phyloP scores from a whole-genome alignment of 2,113 vertebrate genomes.

The Uropsilus gracilis region DNA sequence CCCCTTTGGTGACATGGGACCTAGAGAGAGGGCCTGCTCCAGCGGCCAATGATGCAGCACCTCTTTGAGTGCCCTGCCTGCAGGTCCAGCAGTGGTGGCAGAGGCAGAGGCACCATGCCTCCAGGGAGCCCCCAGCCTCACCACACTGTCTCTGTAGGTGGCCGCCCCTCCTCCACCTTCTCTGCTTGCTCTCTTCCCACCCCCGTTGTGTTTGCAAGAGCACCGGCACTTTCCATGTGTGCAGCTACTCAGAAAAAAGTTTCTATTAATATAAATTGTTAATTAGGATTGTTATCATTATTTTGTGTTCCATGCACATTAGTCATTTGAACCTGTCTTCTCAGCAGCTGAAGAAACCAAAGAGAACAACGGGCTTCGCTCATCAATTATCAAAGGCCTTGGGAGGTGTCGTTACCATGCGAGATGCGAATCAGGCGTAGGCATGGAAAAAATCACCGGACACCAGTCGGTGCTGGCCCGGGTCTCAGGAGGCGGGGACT shows the following conservation, averaged over 20 bases:
- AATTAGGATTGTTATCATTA: not conserved
- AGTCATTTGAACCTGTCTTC: constrained; percentile 43
- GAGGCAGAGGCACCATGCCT: too few relatives aligned
- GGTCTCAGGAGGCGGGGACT: too few relatives aligned
- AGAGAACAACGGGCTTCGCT: not conserved
- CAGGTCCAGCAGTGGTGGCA: too few relatives aligned
- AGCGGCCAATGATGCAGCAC: too few relatives aligned
- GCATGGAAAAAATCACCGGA: not conserved
- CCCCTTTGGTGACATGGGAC: too few relatives aligned
- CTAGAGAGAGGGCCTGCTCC: too few relatives aligned
- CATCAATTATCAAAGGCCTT: not conserved
- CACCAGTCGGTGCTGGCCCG: not conserved
- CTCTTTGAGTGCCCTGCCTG: too few relatives aligned
- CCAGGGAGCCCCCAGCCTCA: too few relatives aligned
- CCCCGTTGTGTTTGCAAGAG: not conserved
- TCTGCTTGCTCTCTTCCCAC: fast-evolving
- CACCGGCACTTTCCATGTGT: not conserved
- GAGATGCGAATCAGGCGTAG: not conserved
- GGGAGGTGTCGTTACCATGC: not conserved
- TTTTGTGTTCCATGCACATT: constrained; percentile 1
- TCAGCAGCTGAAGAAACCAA: not conserved
- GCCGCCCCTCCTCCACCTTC: too few relatives aligned
- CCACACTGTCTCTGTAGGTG: too few relatives aligned
- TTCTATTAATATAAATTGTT: constrained; percentile 39
- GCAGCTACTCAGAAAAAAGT: not conserved